These are phyloP conservation scores for Lophius americanus DNA, from an alignment of 2,797 vertebrate genomes.

Conservation along the genomic window DNA sequence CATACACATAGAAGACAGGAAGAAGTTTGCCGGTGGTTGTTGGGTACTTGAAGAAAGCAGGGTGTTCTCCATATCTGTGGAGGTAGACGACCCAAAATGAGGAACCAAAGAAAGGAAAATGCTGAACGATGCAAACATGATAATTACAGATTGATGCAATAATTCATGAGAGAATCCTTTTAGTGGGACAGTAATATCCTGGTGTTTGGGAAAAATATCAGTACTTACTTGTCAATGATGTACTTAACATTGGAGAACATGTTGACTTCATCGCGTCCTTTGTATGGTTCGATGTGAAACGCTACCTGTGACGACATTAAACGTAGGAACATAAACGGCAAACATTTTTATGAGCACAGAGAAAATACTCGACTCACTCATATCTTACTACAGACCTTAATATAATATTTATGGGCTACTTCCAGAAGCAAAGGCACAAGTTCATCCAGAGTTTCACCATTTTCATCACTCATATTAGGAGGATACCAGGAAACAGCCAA, in stretches of 20 bases:
- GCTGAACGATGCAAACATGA: neutral
- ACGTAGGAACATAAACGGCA: neutral
- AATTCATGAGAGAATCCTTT: neutral
- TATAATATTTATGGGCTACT: slow-evolving; percentile 89
- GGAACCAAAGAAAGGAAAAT: slow-evolving; percentile 14
- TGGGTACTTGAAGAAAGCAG: slow-evolving; percentile 92
- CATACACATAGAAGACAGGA: slow-evolving; percentile 95
- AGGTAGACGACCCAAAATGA: slow-evolving; percentile 6
- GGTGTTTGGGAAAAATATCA: neutral
- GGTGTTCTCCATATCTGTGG: slow-evolving; percentile 91
- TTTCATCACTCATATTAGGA: slow-evolving; percentile 87
- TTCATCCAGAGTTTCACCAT: slow-evolving; percentile 87
- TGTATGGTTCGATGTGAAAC: slow-evolving; percentile 96
- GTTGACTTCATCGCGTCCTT: slow-evolving; percentile 88
- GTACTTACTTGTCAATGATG: slow-evolving; percentile 91
- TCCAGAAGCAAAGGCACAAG: slow-evolving; percentile 90
- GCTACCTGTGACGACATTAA: slow-evolving; percentile 80
- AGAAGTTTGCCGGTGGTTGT: slow-evolving; percentile 86
- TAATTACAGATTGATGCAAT: neutral
- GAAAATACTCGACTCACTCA: neutral
- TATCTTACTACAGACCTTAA: slow-evolving; percentile 85
- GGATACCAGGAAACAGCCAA: slow-evolving; percentile 96
- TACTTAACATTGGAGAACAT: slow-evolving; percentile 92
- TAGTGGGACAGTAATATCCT: neutral
- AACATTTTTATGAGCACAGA: neutral